Evolutionary conservation across 2,888 invertebrate species (phyloP).

Genomic region (Tanytarsus gracilentus): DNA sequence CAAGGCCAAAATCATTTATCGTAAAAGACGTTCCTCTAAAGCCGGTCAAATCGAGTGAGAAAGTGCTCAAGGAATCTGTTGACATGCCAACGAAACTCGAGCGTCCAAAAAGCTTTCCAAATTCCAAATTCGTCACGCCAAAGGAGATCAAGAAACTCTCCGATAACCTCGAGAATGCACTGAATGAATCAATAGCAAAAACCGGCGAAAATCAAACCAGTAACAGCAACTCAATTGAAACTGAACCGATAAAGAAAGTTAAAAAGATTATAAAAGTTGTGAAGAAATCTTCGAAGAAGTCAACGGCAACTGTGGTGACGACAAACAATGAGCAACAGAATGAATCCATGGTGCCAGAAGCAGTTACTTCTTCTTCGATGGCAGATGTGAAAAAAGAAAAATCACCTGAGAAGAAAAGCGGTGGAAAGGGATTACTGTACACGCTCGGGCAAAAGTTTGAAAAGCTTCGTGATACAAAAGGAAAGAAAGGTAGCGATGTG

Average conservation of each 20-base stretch:
- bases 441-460: slow-evolving; percentile 69
- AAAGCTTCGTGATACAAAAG: slow-evolving; percentile 49
- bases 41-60: background rate
- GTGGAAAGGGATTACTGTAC: slow-evolving; percentile 55
- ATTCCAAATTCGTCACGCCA: slow-evolving; percentile 40
- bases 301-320: slow-evolving; percentile 36
- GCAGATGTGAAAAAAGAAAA: slow-evolving; percentile 36
- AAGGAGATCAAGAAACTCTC: slow-evolving; percentile 38
- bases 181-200: background rate
- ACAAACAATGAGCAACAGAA: slow-evolving; percentile 31
- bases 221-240: slow-evolving; percentile 29
- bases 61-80: background rate
- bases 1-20: slow-evolving; percentile 51
- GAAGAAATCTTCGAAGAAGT: slow-evolving; percentile 34
- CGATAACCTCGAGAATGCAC: slow-evolving; percentile 29
- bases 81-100: slow-evolving; percentile 34
- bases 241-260: slow-evolving; percentile 34
- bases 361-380: slow-evolving; percentile 30
- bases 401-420: slow-evolving; percentile 52
- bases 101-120: slow-evolving; percentile 53
- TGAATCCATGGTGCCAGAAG: slow-evolving; percentile 34
- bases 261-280: slow-evolving; percentile 29
- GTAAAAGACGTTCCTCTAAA: slow-evolving; percentile 38
- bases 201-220: slow-evolving; percentile 11
- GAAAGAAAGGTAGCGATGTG: slow-evolving; percentile 21